These are phyloP conservation scores for Brienomyrus brachyistius DNA, from an alignment of 2,113 vertebrate species.

Conservation along the genomic window DNA sequence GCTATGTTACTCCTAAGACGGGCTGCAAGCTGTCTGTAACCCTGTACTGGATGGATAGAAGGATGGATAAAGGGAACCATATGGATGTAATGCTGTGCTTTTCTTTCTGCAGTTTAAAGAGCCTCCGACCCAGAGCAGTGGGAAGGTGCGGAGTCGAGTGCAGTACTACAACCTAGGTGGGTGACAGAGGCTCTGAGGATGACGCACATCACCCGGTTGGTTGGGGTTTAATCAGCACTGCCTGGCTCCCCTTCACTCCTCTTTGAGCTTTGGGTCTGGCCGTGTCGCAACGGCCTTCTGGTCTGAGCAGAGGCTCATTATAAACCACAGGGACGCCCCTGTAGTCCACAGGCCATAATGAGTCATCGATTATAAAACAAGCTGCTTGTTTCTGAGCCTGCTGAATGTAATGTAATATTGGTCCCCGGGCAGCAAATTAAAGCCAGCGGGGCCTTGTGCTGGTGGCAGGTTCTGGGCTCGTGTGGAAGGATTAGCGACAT, in stretches of 20 bases:
- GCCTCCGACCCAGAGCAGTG: constrained; percentile 28
- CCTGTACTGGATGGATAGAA: neutral
- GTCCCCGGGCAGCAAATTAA: constrained; percentile 45
- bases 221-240: neutral
- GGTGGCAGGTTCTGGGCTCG: neutral
- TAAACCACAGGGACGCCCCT: neutral
- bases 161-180: constrained; percentile 15
- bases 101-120: constrained; percentile 50
- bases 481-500: neutral
- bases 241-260: neutral
- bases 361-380: neutral
- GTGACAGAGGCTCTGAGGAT: neutral
- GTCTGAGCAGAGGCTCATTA: neutral
- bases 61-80: neutral
- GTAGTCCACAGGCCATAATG: constrained; percentile 14
- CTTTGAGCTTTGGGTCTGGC: neutral
- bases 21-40: neutral
- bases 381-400: neutral
- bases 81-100: neutral
- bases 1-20: neutral
- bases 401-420: neutral
- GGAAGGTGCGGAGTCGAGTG: constrained; percentile 10
- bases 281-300: neutral
- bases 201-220: neutral
- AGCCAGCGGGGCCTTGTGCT: constrained; percentile 16